phyloP scores from a whole-genome alignment of 2,888 invertebrate genomes.

The Volucella inanis region DNA sequence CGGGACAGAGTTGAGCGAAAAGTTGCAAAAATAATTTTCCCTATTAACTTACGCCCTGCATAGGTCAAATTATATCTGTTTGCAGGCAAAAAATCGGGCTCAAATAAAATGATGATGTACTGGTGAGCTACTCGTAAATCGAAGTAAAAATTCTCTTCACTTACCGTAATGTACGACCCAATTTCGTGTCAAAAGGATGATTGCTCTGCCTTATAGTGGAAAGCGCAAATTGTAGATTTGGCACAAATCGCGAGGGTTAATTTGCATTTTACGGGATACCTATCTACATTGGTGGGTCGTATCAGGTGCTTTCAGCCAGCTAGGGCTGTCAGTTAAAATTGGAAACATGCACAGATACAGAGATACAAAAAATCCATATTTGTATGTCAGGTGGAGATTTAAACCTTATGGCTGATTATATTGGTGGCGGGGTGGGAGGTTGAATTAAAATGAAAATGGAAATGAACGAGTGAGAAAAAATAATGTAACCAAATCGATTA shows the following conservation, averaged over 20 bases:
- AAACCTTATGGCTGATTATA: conserved; percentile 8
- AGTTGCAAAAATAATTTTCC: too few relatives aligned
- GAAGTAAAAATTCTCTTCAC: not conserved
- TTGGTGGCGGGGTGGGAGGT: not conserved
- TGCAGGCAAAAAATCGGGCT: too few relatives aligned
- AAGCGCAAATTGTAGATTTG: not conserved
- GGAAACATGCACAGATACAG: not conserved
- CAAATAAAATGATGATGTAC: conserved; percentile 7
- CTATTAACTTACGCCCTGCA: not conserved
- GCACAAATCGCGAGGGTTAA: not conserved
- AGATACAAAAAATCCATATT: not conserved
- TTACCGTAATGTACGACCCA: conserved; percentile 11
- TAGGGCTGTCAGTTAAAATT: not conserved
- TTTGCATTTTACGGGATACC: not conserved
- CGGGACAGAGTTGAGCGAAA: too few relatives aligned
- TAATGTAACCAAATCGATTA: not conserved
- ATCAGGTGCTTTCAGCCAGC: not conserved
- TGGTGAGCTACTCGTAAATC: not conserved
- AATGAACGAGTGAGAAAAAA: not conserved
- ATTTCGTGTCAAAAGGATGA: conserved; percentile 9
- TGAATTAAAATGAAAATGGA: not conserved
- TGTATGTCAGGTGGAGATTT: conserved; percentile 14
- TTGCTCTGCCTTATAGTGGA: not conserved
- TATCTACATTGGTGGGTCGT: too few relatives aligned
- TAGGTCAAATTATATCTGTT: not conserved